Conservation (phyloP, 1,140 invertebrate species). For the Brevipalpus yothersi region DNA sequence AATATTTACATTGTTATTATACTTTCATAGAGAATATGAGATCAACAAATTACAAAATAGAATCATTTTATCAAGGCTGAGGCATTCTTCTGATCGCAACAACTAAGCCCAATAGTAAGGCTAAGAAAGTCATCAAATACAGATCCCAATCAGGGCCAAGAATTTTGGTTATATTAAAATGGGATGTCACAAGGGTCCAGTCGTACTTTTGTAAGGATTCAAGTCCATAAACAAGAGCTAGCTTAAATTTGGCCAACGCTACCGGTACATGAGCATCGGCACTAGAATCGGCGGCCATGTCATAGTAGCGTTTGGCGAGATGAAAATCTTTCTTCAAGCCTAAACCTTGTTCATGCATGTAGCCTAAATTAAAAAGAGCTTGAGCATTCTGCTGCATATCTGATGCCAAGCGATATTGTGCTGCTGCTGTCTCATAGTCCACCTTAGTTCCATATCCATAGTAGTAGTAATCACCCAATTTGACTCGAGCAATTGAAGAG, state of each 20-base stretch:
- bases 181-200: conserved; percentile 21
- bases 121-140: conserved; percentile 58
- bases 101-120: conserved; percentile 36
- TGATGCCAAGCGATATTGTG: conserved; percentile 66
- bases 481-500: conserved; percentile 43
- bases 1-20: no score
- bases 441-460: conserved; percentile 68
- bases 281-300: conserved; percentile 81
- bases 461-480: conserved; percentile 95
- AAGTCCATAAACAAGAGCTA: conserved; percentile 45
- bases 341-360: conserved; percentile 95
- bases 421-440: conserved; percentile 76
- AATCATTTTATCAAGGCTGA: background rate
- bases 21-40: no score
- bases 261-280: conserved; percentile 83
- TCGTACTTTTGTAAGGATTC: conserved; percentile 34
- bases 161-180: conserved; percentile 33
- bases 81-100: background rate
- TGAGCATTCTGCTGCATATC: conserved; percentile 90
- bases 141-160: conserved; percentile 78
- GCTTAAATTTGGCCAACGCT: conserved; percentile 64
- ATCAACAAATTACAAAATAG: background rate
- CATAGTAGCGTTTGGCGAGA: conserved; percentile 72
- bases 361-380: conserved; percentile 96
- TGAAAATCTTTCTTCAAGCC: conserved; percentile 50